Conservation (phyloP, 1,140 invertebrate species). For the Nebria ingens region DNA sequence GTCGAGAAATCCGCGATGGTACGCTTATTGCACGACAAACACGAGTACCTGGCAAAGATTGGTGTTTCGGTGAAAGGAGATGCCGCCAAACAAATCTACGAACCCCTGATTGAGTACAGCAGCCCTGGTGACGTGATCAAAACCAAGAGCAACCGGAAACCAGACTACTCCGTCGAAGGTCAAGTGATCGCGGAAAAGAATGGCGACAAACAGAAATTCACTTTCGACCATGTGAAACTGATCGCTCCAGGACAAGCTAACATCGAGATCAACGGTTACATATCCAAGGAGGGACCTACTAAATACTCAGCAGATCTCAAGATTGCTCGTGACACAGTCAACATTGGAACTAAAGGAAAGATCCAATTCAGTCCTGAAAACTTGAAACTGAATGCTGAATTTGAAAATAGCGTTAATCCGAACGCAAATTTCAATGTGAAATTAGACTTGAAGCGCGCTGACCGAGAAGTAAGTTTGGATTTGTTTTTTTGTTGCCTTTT, state of each 20-base stretch:
- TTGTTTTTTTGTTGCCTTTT: too few relatives aligned
- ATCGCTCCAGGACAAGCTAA: slow-evolving; percentile 34
- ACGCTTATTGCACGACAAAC: slow-evolving; percentile 44
- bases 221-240: slow-evolving; percentile 46
- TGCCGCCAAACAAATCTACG: slow-evolving; percentile 42
- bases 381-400: slow-evolving; percentile 35
- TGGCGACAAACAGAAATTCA: slow-evolving; percentile 40
- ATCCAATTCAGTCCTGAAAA: slow-evolving; percentile 27
- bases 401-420: slow-evolving; percentile 43
- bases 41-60: slow-evolving; percentile 47
- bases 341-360: slow-evolving; percentile 34
- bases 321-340: slow-evolving; percentile 37
- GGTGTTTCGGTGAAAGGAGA: slow-evolving; percentile 49
- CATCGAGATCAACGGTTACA: slow-evolving; percentile 40
- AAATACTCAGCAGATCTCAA: slow-evolving; percentile 38
- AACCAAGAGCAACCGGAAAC: slow-evolving; percentile 27
- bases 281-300: slow-evolving; percentile 34
- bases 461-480: too few relatives aligned
- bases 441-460: slow-evolving; percentile 32
- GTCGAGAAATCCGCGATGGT: slow-evolving; percentile 44
- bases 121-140: slow-evolving; percentile 36
- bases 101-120: slow-evolving; percentile 57
- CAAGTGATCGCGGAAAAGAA: slow-evolving; percentile 40
- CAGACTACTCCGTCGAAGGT: slow-evolving; percentile 43
- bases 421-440: slow-evolving; percentile 46